A percentile compares a stretch with the other conserved stretches of the same genome.
These are phyloP conservation scores for Linnaemya tessellans DNA, from an alignment of 2,888 invertebrate species.

Conservation along the genomic window DNA sequence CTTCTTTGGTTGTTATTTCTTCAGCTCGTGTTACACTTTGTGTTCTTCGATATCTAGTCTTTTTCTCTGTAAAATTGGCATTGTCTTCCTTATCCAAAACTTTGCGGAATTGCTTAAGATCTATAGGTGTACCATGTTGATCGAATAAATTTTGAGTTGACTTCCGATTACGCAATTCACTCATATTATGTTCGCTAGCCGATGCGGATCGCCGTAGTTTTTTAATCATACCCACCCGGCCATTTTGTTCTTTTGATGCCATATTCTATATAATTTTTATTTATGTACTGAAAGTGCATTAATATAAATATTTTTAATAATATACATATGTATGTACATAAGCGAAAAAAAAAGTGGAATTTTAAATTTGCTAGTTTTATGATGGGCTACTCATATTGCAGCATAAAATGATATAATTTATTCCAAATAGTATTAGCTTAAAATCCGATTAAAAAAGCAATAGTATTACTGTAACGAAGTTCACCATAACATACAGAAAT, in stretches of 20 bases:
- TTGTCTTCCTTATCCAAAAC: constrained; percentile 78
- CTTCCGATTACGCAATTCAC: constrained; percentile 78
- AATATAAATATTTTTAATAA: background rate
- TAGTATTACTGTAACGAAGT: no score
- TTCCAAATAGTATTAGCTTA: no score
- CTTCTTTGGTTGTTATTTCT: constrained; percentile 92
- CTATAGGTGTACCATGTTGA: constrained; percentile 78
- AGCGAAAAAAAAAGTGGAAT: background rate
- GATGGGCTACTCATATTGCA: no score
- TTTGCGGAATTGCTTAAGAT: constrained; percentile 78
- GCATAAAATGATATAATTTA: no score
- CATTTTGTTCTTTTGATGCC: constrained; percentile 72
- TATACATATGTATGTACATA: background rate
- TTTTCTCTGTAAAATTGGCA: constrained; percentile 83
- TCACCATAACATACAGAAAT: no score
- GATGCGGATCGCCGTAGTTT: constrained; percentile 79
- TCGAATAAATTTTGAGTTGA: constrained; percentile 79
- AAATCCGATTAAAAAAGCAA: no score
- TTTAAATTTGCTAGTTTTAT: no score
- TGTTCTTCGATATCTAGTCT: constrained; percentile 87
- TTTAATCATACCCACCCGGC: constrained; percentile 75
- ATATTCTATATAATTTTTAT: constrained; percentile 48
- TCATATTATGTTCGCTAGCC: constrained; percentile 79
- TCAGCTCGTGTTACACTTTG: constrained; percentile 95
- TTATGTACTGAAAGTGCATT: background rate